phyloP scores from a whole-genome alignment of 2,888 invertebrate genomes.

The Mesodorylaimus sp. region DNA sequence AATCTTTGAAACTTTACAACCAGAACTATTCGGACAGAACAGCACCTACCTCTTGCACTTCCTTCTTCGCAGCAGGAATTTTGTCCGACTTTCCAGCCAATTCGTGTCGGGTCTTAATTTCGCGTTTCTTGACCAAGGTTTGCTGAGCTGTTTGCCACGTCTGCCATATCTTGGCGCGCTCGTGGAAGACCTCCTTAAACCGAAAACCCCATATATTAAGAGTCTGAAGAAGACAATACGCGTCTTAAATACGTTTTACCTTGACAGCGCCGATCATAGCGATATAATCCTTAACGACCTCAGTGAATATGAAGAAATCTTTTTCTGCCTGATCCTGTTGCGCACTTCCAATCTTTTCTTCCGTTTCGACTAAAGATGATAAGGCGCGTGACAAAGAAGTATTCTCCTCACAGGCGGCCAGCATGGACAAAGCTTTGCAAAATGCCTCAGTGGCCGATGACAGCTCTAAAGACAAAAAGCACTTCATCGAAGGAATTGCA shows the following conservation, averaged over 20 bases:
- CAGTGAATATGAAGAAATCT: slow-evolving; percentile 80
- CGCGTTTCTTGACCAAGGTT: slow-evolving; percentile 76
- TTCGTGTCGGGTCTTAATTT: slow-evolving; percentile 77
- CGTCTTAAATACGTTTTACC: slow-evolving; percentile 32
- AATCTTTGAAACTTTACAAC: neutral
- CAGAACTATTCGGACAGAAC: neutral
- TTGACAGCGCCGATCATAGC: slow-evolving; percentile 75
- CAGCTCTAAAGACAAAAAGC: slow-evolving; percentile 41
- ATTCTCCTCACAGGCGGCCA: slow-evolving; percentile 80
- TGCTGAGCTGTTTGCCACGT: slow-evolving; percentile 93
- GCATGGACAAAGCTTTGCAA: slow-evolving; percentile 66
- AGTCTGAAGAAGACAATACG: neutral
- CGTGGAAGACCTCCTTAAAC: slow-evolving; percentile 47
- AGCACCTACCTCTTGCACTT: slow-evolving; percentile 62
- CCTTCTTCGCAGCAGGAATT: slow-evolving; percentile 62
- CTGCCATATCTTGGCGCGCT: slow-evolving; percentile 67
- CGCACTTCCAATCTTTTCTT: slow-evolving; percentile 61
- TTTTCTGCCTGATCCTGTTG: slow-evolving; percentile 80
- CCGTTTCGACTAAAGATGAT: slow-evolving; percentile 68
- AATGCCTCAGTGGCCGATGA: slow-evolving; percentile 58
- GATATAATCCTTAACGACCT: slow-evolving; percentile 81
- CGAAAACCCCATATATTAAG: neutral
- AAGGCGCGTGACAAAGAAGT: slow-evolving; percentile 71
- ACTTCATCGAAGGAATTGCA: neutral
- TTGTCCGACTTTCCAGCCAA: slow-evolving; percentile 73